Conservation (phyloP, 2,888 invertebrate species). For the Girardia tigrina region DNA sequence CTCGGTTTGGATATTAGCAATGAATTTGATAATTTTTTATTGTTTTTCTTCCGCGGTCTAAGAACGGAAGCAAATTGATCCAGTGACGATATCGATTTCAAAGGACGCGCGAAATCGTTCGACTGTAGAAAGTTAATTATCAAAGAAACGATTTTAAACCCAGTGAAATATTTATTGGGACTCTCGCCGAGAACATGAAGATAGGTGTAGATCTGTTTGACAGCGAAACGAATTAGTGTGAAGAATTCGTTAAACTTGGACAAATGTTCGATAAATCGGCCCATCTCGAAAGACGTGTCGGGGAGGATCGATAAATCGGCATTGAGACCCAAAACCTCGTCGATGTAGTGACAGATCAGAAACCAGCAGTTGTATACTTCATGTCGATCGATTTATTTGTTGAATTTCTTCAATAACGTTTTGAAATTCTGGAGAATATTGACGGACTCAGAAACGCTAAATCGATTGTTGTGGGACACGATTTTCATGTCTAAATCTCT, state of each 20-base stretch:
- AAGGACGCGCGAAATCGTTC: no score
- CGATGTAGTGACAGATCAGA: background rate
- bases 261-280: background rate
- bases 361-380: background rate
- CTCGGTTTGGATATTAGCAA: no score
- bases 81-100: no score
- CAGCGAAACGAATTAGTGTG: background rate
- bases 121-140: background rate
- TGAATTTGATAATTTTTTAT: no score
- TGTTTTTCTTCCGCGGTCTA: no score
- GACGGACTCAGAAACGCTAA: no score
- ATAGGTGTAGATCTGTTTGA: background rate
- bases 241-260: background rate
- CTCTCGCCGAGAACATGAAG: background rate
- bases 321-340: background rate
- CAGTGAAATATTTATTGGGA: background rate
- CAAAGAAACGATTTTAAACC: background rate
- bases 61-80: no score
- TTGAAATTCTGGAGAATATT: no score
- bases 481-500: constrained; percentile 12
- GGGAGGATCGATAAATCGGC: background rate
- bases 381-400: background rate
- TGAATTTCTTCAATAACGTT: no score
- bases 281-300: background rate
- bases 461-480: no score